Conservation (phyloP, 2,888 invertebrate species). For the Spodoptera littoralis region DNA sequence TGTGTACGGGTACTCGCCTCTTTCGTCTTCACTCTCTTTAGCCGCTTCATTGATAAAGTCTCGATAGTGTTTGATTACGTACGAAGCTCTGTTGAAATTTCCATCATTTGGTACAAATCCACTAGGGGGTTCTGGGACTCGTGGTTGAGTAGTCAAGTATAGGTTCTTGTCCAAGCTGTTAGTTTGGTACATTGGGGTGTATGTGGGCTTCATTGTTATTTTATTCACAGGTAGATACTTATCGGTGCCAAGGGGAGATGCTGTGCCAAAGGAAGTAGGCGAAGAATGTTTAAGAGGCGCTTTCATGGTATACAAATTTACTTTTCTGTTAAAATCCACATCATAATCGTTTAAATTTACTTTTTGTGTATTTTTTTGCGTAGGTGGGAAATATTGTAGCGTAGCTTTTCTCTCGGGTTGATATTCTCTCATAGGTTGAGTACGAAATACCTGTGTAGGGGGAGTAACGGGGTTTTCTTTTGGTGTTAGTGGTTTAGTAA, state of each 20-base stretch:
- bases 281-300: slow-evolving; percentile 54
- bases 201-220: slow-evolving; percentile 22
- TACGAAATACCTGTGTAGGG: slow-evolving; percentile 47
- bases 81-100: slow-evolving; percentile 70
- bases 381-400: slow-evolving; percentile 82
- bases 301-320: slow-evolving; percentile 63
- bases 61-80: slow-evolving; percentile 77
- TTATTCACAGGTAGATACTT: slow-evolving; percentile 21
- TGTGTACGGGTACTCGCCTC: slow-evolving; percentile 61
- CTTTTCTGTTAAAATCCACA: slow-evolving; percentile 65
- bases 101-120: slow-evolving; percentile 59
- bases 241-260: slow-evolving; percentile 35
- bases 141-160: slow-evolving; percentile 62
- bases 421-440: slow-evolving; percentile 52
- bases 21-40: slow-evolving; percentile 68
- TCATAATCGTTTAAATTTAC: slow-evolving; percentile 68
- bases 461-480: slow-evolving; percentile 43
- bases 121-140: slow-evolving; percentile 47
- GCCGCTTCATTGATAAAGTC: slow-evolving; percentile 74
- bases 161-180: slow-evolving; percentile 55
- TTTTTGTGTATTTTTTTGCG: slow-evolving; percentile 55
- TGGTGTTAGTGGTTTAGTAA: slow-evolving; percentile 51
- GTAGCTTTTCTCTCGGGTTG: slow-evolving; percentile 75
- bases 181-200: slow-evolving; percentile 35
- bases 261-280: slow-evolving; percentile 42